A percentile compares a stretch with the other conserved stretches of the same genome.
These are phyloP conservation scores for Pseudonaja textilis DNA, from an alignment of 2,113 vertebrate genomes.

Conservation along the genomic window DNA sequence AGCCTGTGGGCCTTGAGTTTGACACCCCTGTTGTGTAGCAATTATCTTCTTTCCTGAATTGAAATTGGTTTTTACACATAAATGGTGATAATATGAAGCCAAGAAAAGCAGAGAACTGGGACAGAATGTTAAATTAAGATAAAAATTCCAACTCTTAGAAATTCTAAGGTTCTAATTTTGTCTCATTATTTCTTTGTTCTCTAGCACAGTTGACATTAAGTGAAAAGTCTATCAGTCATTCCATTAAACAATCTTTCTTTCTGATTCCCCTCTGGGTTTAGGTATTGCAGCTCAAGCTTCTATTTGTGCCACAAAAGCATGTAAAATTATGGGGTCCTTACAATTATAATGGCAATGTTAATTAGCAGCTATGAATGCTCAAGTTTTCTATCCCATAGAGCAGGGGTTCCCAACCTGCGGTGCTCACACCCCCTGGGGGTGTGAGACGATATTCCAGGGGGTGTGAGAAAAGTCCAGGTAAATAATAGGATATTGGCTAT, in stretches of 20 bases:
- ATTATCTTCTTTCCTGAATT: constrained; percentile 37
- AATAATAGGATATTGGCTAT: no score
- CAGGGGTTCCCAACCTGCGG: no score
- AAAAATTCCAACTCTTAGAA: constrained; percentile 27
- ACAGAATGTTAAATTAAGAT: constrained; percentile 27
- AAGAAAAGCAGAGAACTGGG: constrained; percentile 2
- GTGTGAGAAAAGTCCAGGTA: no score
- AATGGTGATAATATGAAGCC: constrained; percentile 34
- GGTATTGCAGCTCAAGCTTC: background rate
- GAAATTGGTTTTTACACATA: constrained; percentile 30
- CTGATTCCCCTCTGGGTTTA: background rate
- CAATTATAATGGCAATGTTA: background rate
- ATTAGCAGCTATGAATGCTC: background rate
- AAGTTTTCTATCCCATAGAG: background rate
- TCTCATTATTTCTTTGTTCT: constrained; percentile 4
- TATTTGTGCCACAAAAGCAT: background rate
- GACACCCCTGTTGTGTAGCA: constrained; percentile 27
- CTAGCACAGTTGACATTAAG: constrained; percentile 27
- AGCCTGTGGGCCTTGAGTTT: no score
- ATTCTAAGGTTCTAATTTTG: constrained; percentile 23
- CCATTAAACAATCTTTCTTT: background rate
- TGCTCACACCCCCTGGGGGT: no score
- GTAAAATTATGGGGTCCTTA: background rate
- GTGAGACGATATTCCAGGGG: no score
- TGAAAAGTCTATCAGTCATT: constrained; percentile 25